Percentiles rank a stretch among this genome's conserved stretches.
Evolutionary conservation across 2,113 vertebrate species (phyloP).

Genomic region (Pseudorasbora parva): DNA sequence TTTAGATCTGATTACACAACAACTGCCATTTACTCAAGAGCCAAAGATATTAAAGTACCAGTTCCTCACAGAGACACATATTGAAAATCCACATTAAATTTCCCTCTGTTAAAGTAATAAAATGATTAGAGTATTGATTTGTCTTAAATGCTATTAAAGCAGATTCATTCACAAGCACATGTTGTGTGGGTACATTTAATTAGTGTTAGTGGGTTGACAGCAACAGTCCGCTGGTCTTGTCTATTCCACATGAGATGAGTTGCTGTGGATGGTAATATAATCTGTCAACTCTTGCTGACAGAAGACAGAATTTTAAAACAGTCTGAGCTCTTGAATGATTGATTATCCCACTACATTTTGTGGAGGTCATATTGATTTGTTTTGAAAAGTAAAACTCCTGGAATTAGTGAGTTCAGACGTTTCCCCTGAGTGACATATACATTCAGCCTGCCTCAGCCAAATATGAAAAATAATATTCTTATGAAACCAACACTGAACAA

Average conservation of each 20-base stretch:
- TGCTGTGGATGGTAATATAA: constrained; percentile 69
- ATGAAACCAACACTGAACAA: not conserved
- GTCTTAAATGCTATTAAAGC: constrained; percentile 49
- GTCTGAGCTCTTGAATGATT: constrained; percentile 66
- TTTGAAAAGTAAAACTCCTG: constrained; percentile 65
- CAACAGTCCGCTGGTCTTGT: constrained; percentile 34
- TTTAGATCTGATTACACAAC: constrained; percentile 65
- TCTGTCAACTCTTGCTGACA: constrained; percentile 73
- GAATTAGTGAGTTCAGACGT: constrained; percentile 64
- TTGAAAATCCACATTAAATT: constrained; percentile 29
- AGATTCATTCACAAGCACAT: constrained; percentile 70
- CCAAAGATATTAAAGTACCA: constrained; percentile 15
- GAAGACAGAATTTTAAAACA: constrained; percentile 74
- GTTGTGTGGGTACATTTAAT: constrained; percentile 48
- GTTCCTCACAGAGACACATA: not conserved
- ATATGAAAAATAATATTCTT: constrained; percentile 33
- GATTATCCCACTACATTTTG: constrained; percentile 70
- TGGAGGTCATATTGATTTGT: constrained; percentile 76
- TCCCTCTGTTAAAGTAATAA: constrained; percentile 5
- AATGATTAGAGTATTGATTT: constrained; percentile 34
- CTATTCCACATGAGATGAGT: constrained; percentile 57
- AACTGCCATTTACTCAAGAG: constrained; percentile 57
- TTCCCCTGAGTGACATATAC: constrained; percentile 56
- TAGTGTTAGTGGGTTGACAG: constrained; percentile 46
- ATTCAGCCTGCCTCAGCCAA: constrained; percentile 24